phyloP scores from a whole-genome alignment of 1,140 invertebrate genomes.

The Listronotus oregonensis region DNA sequence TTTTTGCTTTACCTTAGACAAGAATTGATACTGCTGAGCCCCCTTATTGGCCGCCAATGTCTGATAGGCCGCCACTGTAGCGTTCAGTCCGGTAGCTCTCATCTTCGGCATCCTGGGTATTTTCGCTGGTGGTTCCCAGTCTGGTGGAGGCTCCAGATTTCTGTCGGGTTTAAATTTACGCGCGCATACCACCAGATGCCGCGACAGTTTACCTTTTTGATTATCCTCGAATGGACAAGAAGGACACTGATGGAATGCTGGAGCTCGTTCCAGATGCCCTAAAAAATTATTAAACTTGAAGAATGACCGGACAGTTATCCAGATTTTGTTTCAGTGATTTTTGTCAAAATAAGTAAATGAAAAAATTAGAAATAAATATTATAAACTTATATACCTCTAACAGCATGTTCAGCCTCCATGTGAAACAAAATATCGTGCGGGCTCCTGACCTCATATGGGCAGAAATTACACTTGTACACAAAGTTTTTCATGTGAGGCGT shows the following conservation, averaged over 20 bases:
- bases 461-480: conserved; percentile 87
- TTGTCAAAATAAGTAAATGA: background rate
- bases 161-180: conserved; percentile 89
- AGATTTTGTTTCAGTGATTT: background rate
- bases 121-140: conserved; percentile 92
- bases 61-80: conserved; percentile 54
- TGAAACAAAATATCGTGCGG: conserved; percentile 89
- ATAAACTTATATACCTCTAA: conserved; percentile 56
- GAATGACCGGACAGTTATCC: too few species aligned
- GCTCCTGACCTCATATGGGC: conserved; percentile 79
- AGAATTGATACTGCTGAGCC: conserved; percentile 56
- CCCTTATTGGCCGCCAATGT: conserved; percentile 53
- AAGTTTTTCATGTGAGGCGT: conserved; percentile 90
- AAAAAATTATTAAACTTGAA: conserved; percentile 4
- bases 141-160: conserved; percentile 74
- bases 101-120: conserved; percentile 75
- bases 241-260: conserved; percentile 88
- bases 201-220: conserved; percentile 88
- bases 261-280: conserved; percentile 78
- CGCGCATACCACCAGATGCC: conserved; percentile 86
- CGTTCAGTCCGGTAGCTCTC: conserved; percentile 55
- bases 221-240: conserved; percentile 95
- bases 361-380: too few species aligned
- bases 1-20: conserved; percentile 38
- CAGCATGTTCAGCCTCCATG: conserved; percentile 87